Percentiles rank a stretch among this genome's conserved stretches.
Conservation (phyloP, 1,140 invertebrate genomes). For the Polypedilum vanderplanki region DNA sequence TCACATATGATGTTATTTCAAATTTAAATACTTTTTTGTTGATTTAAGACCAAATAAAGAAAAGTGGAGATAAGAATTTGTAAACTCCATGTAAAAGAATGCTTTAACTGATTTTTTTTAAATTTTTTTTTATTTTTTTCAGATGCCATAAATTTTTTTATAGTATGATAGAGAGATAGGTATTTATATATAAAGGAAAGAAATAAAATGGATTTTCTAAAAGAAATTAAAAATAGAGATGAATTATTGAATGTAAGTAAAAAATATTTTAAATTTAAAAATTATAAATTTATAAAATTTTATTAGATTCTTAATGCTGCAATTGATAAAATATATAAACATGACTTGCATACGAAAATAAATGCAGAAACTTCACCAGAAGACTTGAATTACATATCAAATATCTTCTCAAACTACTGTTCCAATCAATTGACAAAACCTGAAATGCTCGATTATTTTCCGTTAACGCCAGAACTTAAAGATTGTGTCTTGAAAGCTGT, state of each 20-base stretch:
- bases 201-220: background rate
- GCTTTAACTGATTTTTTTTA: background rate
- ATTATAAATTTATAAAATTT: background rate
- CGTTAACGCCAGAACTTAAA: conserved; percentile 29
- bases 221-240: background rate
- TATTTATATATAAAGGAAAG: background rate
- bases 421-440: conserved; percentile 24
- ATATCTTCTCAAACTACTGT: conserved; percentile 23
- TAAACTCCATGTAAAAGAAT: background rate
- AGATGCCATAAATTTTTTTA: background rate
- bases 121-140: background rate
- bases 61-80: background rate
- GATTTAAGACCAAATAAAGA: conserved; percentile 5
- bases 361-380: background rate
- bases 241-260: background rate
- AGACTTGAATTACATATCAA: conserved; percentile 23
- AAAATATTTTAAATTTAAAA: background rate
- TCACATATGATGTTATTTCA: conserved; percentile 13
- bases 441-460: conserved; percentile 30
- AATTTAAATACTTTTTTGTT: background rate
- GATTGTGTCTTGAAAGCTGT: conserved; percentile 30
- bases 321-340: background rate
- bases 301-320: conserved; percentile 4
- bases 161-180: background rate
- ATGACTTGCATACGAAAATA: background rate